phyloP scores from a whole-genome alignment of 2,113 vertebrate species.

The Gnathonemus echidnorhynchus region DNA sequence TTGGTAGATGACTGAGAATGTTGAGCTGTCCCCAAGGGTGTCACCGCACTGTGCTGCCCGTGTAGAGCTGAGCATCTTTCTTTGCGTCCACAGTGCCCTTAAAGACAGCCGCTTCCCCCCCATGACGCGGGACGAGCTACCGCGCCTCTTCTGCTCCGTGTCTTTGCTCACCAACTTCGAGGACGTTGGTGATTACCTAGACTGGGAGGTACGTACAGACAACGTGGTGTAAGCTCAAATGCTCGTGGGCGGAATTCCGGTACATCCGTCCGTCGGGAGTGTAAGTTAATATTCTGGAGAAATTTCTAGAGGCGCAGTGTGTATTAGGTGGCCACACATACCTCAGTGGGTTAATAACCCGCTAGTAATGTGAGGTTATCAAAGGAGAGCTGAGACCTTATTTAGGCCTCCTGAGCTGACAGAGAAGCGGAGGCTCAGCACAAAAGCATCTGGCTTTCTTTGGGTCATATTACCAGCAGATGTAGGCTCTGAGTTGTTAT shows the following conservation, averaged over 20 bases:
- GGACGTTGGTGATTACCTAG: conserved; percentile 98
- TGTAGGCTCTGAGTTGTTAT: not conserved
- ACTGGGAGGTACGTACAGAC: conserved; percentile 88
- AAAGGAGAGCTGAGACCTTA: not conserved
- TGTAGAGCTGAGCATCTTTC: not conserved
- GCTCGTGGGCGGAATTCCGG: not conserved
- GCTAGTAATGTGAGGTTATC: not conserved
- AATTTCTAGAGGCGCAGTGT: not conserved
- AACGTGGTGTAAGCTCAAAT: not conserved
- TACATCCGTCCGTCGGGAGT: not conserved
- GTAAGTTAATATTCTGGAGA: not conserved
- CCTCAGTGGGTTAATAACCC: not conserved
- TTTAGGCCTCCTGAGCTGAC: not conserved
- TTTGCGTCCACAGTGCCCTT: conserved; percentile 84
- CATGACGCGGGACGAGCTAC: conserved; percentile 99
- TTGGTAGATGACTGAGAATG: not conserved
- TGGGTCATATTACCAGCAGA: not conserved
- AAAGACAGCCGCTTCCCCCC: conserved; percentile 99
- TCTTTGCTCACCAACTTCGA: conserved; percentile 99
- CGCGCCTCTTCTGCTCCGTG: conserved; percentile 99
- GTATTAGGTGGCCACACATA: not conserved
- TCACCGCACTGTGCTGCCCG: not conserved
- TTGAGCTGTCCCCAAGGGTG: not conserved
- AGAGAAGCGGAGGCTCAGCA: not conserved
- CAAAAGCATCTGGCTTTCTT: not conserved